phyloP scores from a whole-genome alignment of 2,888 invertebrate genomes.

The Monopis laevigella region DNA sequence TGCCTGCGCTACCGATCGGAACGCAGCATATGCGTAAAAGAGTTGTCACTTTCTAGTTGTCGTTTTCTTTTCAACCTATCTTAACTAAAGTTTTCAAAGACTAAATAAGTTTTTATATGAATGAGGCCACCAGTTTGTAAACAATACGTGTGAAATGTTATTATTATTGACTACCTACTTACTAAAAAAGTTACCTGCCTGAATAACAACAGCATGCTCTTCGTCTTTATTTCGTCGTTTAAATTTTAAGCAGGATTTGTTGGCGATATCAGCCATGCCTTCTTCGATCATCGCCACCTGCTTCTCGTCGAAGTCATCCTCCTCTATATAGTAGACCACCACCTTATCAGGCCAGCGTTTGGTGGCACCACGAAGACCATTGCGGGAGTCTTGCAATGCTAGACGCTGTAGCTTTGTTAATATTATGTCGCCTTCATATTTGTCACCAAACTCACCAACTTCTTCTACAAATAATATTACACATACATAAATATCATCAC shows the following conservation, averaged over 20 bases:
- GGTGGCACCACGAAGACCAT: slow-evolving; percentile 44
- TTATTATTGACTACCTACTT: too few species aligned
- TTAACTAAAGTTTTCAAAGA: too few species aligned
- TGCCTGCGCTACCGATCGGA: too few species aligned
- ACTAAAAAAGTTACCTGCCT: too few species aligned
- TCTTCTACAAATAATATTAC: too few species aligned
- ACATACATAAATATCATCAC: too few species aligned
- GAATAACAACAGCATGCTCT: slow-evolving; percentile 44
- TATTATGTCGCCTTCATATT: slow-evolving; percentile 62
- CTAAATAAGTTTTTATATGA: too few species aligned
- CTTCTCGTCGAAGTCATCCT: slow-evolving; percentile 49
- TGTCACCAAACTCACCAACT: slow-evolving; percentile 39
- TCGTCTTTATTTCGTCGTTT: slow-evolving; percentile 27
- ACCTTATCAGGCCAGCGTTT: slow-evolving; percentile 57
- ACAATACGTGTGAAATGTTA: too few species aligned
- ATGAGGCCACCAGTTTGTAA: too few species aligned
- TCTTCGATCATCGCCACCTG: slow-evolving; percentile 43
- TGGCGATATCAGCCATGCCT: slow-evolving; percentile 49
- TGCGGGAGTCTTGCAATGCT: slow-evolving; percentile 35
- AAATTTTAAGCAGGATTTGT: slow-evolving; percentile 52
- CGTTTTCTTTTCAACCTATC: too few species aligned
- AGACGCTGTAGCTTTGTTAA: slow-evolving; percentile 33
- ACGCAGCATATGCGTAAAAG: too few species aligned
- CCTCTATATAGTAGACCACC: slow-evolving; percentile 45
- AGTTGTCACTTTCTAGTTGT: too few species aligned